A percentile compares a stretch with the other conserved stretches of the same genome.
Conservation (phyloP, 2,888 invertebrate species). For the Norana najaformis region DNA sequence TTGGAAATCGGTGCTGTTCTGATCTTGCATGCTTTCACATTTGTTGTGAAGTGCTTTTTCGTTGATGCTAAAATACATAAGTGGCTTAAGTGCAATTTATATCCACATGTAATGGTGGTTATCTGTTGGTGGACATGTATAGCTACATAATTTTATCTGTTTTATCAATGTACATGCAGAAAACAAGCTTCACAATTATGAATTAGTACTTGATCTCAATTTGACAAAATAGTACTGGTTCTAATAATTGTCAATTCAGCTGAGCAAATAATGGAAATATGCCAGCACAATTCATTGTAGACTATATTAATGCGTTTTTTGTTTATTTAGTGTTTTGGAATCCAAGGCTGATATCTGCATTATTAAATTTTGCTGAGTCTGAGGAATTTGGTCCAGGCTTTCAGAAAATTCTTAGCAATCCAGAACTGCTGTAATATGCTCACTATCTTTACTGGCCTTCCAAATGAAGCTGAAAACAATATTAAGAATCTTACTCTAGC, state of each 20-base stretch:
- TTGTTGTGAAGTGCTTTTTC: not conserved
- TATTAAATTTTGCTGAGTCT: no score
- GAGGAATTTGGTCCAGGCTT: no score
- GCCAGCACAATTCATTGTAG: not conserved
- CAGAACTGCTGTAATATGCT: no score
- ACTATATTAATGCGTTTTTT: not conserved
- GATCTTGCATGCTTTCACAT: not conserved
- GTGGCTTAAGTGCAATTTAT: not conserved
- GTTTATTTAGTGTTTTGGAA: no score
- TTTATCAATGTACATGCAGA: not conserved
- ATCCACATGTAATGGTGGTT: not conserved
- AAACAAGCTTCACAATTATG: not conserved
- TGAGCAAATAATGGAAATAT: not conserved
- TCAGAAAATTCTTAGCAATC: no score
- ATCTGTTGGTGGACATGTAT: not conserved
- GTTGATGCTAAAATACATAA: not conserved
- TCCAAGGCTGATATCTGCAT: no score
- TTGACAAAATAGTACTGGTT: not conserved
- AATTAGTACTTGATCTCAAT: not conserved
- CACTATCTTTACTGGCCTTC: no score
- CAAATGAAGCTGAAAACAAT: no score
- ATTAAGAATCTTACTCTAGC: no score
- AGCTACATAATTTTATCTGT: not conserved
- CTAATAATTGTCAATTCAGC: not conserved
- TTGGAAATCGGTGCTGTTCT: not conserved